Base-by-base conservation (phyloP, 1,140 invertebrate species). In the Scaptomyza graminum region DNA sequence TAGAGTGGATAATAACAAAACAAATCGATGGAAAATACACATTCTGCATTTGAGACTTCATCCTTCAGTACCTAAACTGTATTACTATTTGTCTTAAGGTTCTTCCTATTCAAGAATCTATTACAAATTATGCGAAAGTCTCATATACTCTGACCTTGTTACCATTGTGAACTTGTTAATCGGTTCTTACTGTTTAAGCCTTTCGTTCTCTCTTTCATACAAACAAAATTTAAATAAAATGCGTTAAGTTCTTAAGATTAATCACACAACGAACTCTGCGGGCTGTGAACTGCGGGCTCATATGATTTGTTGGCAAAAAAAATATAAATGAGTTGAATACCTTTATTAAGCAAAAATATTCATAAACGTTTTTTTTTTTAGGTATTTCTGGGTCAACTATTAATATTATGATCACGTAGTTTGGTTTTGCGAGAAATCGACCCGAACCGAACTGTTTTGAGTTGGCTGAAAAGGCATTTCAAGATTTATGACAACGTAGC, bases 391-490 rank as follows among this genome's bases (percentile, higher is more conserved):
- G 79, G 83, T 88, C 84, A 88, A 74, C 79, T 76, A 83, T 88
- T 89, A 69, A 62, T 88, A 88, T 77, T 88, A 88, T 89, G 84
- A 89, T 79, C 79, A 88, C 83, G 83, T 88, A 83, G 76, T 62
- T 59, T 65, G 47, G 50, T 65, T 70, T 64, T 71, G 76, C 82
- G 84, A 76, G 82, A 87, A 88, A 88, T 88, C 83, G 83, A 63
- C 62, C 22, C 52, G 28, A 65, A 44, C 11, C 39, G 51, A 56
- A 51, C 25, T 28, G 13, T 18, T 34, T 63, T 15, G 52, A 71
- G 61, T 63, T 15, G 49, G 64, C 69, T 72, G 63, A 74, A 76
- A 76, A 69, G 63, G 66, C 46, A 46, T 62, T 73, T 63, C 57
- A 77, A 74, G 74, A 77, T 77, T 77, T 77, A 77, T 77, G 74